Percentiles rank a stretch among this genome's conserved stretches.
Conservation (phyloP, 2,888 invertebrate species). For the Caenorhabditis afra region DNA sequence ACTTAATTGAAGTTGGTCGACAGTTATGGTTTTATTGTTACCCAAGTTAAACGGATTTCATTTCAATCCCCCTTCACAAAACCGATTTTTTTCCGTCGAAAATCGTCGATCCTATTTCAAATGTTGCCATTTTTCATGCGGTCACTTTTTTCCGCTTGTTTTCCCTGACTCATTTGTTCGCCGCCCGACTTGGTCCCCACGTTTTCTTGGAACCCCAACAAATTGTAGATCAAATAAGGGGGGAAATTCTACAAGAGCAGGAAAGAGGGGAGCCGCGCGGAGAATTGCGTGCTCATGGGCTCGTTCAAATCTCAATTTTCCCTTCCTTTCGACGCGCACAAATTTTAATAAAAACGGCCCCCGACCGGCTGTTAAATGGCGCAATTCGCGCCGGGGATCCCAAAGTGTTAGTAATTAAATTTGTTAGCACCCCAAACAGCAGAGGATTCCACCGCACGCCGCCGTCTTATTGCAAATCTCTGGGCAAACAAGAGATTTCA, state of each 20-base stretch:
- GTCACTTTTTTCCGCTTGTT: slow-evolving; percentile 22
- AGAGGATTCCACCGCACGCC: slow-evolving; percentile 22
- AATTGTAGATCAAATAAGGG: slow-evolving; percentile 32
- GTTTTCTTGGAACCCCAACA: not conserved
- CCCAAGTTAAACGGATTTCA: slow-evolving; percentile 58
- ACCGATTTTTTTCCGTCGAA: slow-evolving; percentile 34
- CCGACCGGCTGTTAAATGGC: slow-evolving; percentile 63
- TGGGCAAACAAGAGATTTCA: slow-evolving; percentile 24
- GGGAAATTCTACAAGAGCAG: slow-evolving; percentile 4
- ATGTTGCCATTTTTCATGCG: slow-evolving; percentile 58
- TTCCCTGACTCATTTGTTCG: slow-evolving; percentile 8
- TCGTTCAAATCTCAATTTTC: slow-evolving; percentile 60
- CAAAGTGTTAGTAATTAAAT: slow-evolving; percentile 71
- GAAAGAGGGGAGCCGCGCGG: slow-evolving; percentile 7
- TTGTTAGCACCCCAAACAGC: slow-evolving; percentile 62
- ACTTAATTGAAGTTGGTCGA: slow-evolving; percentile 16
- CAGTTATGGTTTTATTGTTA: slow-evolving; percentile 23
- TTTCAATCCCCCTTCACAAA: too few relatives aligned
- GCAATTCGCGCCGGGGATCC: slow-evolving; percentile 60
- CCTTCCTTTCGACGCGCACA: not conserved
- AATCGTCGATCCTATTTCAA: slow-evolving; percentile 52
- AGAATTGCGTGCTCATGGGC: slow-evolving; percentile 51
- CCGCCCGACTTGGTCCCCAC: not conserved
- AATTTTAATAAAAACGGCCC: slow-evolving; percentile 60
- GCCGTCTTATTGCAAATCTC: slow-evolving; percentile 64